Conservation (phyloP, 2,113 vertebrate genomes). For the Macaca fascicularis region DNA sequence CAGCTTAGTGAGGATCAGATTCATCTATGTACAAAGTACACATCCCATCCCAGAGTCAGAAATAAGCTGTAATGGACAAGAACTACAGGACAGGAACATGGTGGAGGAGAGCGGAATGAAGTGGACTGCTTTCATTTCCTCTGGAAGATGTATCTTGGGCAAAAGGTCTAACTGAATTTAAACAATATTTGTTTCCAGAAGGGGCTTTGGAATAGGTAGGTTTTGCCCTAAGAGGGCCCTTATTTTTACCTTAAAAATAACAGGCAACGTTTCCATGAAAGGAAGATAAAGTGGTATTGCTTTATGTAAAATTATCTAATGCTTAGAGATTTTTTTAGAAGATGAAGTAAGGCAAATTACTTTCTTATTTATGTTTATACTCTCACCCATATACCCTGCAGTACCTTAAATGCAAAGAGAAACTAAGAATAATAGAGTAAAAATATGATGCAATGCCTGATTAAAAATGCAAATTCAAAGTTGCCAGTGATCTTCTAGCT, state of each 20-base stretch:
- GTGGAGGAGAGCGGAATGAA: not conserved
- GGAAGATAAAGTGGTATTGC: not conserved
- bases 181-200: not conserved
- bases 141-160: not conserved
- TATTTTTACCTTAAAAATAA: conserved; percentile 51
- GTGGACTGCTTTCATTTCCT: not conserved
- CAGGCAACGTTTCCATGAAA: not conserved
- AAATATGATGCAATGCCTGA: conserved; percentile 24
- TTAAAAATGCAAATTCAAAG: conserved; percentile 71
- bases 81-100: not conserved
- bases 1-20: not conserved
- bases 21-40: not conserved
- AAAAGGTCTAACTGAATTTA: not conserved
- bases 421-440: conserved; percentile 48
- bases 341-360: conserved; percentile 43
- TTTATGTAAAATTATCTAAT: conserved; percentile 15
- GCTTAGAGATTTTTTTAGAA: not conserved
- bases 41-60: not conserved
- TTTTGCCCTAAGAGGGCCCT: not conserved
- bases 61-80: not conserved
- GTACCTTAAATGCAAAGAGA: conserved; percentile 51
- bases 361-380: conserved; percentile 65
- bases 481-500: conserved; percentile 10
- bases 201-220: not conserved
- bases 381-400: not conserved